Percentiles rank a stretch among this genome's conserved stretches.
Evolutionary conservation across 2,113 vertebrate genomes (phyloP).

Genomic region (Clupea harengus): DNA sequence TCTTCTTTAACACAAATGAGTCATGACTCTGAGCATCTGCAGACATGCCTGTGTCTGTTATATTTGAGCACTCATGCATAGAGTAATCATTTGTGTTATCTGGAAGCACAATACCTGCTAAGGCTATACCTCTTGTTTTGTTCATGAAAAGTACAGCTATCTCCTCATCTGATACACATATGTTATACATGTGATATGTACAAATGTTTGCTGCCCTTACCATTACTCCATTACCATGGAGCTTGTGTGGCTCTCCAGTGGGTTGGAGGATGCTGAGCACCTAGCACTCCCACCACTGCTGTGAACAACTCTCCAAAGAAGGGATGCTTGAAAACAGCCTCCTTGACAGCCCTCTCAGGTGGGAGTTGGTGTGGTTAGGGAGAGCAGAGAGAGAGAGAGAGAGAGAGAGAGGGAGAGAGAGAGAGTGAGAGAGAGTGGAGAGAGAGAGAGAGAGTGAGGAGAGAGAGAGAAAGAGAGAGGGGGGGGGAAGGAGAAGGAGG

Average conservation of each 20-base stretch:
- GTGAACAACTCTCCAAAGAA: neutral
- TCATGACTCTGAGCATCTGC: neutral
- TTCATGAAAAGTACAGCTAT: neutral
- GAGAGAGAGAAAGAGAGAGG: neutral
- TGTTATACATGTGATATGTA: neutral
- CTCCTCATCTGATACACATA: neutral
- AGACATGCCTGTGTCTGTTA: neutral
- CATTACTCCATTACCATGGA: neutral
- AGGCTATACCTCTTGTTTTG: neutral
- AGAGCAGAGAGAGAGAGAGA: neutral
- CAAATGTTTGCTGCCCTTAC: neutral
- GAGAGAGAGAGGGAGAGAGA: neutral
- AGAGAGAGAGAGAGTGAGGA: neutral
- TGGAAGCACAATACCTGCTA: neutral
- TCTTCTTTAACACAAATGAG: neutral
- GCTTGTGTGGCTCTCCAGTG: neutral
- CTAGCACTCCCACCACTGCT: constrained; percentile 6
- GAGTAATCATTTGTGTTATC: neutral
- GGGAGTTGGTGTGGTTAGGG: neutral
- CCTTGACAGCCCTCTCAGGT: constrained; percentile 12
- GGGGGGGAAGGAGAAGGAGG: neutral
- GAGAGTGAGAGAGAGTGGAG: neutral
- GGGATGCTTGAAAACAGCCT: neutral
- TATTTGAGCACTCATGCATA: neutral
- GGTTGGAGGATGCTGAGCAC: neutral